phyloP scores from a whole-genome alignment of 2,797 vertebrate species.

The Sebastes vulpes region DNA sequence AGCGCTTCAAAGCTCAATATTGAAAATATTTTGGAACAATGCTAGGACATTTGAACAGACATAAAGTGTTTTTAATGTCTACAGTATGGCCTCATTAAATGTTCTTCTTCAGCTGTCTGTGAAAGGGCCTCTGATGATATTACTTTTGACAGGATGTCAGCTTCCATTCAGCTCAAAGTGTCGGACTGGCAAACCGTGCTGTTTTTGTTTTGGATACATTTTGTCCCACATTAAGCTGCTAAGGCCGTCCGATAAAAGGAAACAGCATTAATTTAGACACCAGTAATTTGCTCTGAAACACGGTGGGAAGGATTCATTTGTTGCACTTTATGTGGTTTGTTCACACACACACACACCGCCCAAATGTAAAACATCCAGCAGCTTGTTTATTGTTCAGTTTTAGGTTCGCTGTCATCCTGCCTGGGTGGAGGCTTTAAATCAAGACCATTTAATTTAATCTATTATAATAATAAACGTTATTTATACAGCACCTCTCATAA shows the following conservation, averaged over 20 bases:
- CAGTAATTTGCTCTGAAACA: constrained; percentile 2
- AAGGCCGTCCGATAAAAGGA: not conserved
- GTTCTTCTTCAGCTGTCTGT: constrained; percentile 6
- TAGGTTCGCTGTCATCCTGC: not conserved
- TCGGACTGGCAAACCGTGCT: constrained; percentile 10
- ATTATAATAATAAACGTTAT: not conserved
- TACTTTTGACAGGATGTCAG: constrained; percentile 35
- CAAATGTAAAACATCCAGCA: not conserved
- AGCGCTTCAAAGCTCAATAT: too few species aligned
- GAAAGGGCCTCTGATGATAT: constrained; percentile 18
- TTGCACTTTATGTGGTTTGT: not conserved
- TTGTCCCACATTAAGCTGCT: not conserved
- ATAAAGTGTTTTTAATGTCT: not conserved
- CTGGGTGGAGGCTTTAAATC: not conserved
- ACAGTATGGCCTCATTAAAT: constrained; percentile 17
- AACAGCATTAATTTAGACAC: not conserved
- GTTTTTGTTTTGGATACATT: constrained; percentile 18
- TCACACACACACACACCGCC: not conserved
- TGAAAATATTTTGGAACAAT: not conserved
- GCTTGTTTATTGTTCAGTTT: not conserved
- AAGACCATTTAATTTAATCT: not conserved
- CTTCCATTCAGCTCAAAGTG: constrained; percentile 32
- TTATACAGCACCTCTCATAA: not conserved
- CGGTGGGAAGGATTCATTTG: not conserved
- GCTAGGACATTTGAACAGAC: not conserved